phyloP scores from a whole-genome alignment of 1,140 invertebrate genomes.

The Yoshiicerus persimilis region DNA sequence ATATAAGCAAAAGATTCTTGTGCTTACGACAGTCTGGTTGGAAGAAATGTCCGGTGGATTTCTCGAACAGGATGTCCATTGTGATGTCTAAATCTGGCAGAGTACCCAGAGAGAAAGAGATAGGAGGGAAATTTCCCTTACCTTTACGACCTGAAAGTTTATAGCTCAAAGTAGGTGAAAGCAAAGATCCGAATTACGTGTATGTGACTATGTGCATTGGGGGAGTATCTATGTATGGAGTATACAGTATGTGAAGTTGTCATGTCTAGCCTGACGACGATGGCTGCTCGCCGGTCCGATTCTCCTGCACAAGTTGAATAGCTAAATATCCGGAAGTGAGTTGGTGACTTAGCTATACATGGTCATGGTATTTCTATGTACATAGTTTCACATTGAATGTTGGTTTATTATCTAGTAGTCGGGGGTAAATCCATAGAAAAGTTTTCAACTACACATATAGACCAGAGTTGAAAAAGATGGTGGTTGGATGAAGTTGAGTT shows the following conservation, averaged over 20 bases:
- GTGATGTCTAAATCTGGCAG: constrained; percentile 25
- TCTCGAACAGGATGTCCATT: constrained; percentile 12
- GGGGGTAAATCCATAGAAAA: constrained; percentile 30
- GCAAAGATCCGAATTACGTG: not conserved
- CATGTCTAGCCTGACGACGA: not conserved
- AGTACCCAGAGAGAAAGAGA: not conserved
- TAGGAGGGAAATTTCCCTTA: not conserved
- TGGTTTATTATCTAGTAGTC: constrained; percentile 31
- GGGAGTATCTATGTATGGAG: not conserved
- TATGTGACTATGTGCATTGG: not conserved
- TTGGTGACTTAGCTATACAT: not conserved
- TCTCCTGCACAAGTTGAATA: constrained; percentile 26
- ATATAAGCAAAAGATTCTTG: not conserved
- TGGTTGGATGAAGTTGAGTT: constrained; percentile 19
- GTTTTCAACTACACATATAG: not conserved
- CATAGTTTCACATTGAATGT: constrained; percentile 29
- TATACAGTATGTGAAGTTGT: not conserved
- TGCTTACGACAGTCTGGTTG: not conserved
- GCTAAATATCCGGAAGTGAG: constrained; percentile 34
- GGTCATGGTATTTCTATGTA: constrained; percentile 24
- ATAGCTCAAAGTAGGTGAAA: constrained; percentile 26
- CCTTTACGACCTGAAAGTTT: constrained; percentile 19
- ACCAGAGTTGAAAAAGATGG: not conserved
- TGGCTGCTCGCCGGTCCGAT: not conserved
- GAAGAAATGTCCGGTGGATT: constrained; percentile 11